Percentiles rank a stretch among this genome's conserved stretches.
These are phyloP conservation scores for Calcarius ornatus DNA, from an alignment of 2,113 vertebrate genomes.

Conservation along the genomic window DNA sequence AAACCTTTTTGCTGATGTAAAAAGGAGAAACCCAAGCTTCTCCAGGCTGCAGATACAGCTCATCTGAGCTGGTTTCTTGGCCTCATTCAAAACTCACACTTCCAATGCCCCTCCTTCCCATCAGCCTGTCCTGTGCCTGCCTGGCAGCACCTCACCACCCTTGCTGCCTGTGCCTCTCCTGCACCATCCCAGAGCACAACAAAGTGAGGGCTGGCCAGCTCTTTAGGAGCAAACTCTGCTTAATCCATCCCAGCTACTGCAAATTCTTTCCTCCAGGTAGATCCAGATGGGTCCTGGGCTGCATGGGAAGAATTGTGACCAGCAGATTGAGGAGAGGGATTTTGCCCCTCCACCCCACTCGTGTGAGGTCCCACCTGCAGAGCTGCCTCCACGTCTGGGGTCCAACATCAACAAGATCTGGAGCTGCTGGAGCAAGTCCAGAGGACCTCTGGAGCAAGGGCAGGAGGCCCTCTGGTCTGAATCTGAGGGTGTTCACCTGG, in stretches of 20 bases:
- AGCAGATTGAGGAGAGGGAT: not conserved
- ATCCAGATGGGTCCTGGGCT: not conserved
- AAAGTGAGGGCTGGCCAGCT: not conserved
- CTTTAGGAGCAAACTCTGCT: not conserved
- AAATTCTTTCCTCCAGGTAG: not conserved
- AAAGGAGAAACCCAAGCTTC: not conserved
- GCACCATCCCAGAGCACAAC: not conserved
- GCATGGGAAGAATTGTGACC: not conserved
- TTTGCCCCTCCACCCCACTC: not conserved
- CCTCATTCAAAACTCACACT: not conserved
- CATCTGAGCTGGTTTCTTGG: not conserved
- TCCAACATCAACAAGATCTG: not conserved
- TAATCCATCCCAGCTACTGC: not conserved
- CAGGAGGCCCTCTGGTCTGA: not conserved
- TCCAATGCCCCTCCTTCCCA: not conserved
- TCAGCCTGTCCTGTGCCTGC: accelerated
- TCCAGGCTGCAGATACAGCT: accelerated
- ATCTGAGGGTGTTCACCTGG: not conserved
- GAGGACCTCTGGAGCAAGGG: not conserved
- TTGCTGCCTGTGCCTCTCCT: not conserved
- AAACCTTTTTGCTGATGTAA: not conserved
- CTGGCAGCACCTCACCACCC: not conserved
- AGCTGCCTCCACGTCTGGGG: not conserved
- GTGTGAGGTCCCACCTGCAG: not conserved
- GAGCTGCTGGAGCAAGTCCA: not conserved